Percentiles rank a stretch among this genome's conserved stretches.
phyloP scores from a whole-genome alignment of 2,113 vertebrate genomes.

The Microtus pennsylvanicus region DNA sequence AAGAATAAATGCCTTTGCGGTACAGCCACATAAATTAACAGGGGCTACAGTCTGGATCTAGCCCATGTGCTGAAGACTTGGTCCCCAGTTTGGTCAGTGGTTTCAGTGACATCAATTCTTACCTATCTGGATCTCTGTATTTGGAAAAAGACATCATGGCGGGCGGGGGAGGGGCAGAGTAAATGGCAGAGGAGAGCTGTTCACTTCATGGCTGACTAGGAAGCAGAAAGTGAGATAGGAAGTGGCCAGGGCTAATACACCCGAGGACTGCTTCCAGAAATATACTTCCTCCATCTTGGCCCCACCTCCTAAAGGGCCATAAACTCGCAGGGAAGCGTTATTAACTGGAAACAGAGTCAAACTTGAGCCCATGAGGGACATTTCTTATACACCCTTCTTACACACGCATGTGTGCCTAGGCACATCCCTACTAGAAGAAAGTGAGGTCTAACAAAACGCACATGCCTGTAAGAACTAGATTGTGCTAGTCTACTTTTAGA shows the following conservation, averaged over 20 bases:
- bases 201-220: not conserved
- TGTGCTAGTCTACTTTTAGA: not conserved
- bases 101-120: not conserved
- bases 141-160: not conserved
- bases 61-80: too few species aligned
- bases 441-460: not conserved
- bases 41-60: too few species aligned
- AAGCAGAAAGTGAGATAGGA: not conserved
- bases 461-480: not conserved
- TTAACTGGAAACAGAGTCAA: not conserved
- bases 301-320: not conserved
- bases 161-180: too few species aligned
- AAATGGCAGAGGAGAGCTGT: not conserved
- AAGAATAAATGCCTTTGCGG: too few species aligned
- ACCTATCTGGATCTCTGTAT: not conserved
- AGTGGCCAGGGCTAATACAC: not conserved
- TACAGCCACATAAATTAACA: too few species aligned
- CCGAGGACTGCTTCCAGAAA: not conserved
- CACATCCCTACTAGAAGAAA: not conserved
- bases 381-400: not conserved
- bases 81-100: not conserved
- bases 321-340: not conserved
- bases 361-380: not conserved
- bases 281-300: not conserved
- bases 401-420: not conserved